Base-by-base conservation (phyloP, 1,140 invertebrate genomes). In the Drosophila virilis region DNA sequence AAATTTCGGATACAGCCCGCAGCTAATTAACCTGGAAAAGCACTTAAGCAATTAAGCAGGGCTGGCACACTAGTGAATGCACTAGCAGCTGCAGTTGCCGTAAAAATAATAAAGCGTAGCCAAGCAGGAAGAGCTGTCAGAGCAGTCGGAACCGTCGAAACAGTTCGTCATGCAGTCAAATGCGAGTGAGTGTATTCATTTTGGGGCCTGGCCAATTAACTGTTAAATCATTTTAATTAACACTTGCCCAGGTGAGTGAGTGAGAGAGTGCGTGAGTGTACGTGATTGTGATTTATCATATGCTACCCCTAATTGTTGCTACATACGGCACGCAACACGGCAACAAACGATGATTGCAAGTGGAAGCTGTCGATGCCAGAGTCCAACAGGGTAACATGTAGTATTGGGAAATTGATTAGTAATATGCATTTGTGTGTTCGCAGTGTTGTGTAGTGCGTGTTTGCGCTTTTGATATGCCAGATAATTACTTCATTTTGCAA, bases 131-230 rank as follows among this genome's bases (percentile, higher is more conserved):
- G 71, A 81, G 71, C 50, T 42, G 45, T 59, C 65, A 59, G 80
- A 75, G 95, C 95, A 92, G 93, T 94, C 55, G 55, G 12, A 54
- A 37, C 59, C 46, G 33, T 93, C 55, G 55, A 17, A 54, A 37
- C 59, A 46, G 33, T 52, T 73, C 55, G 48, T 73, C 70, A 72
- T 68, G 55, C 55, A 42, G 13, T 13, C 46, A 10, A 13, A 8
- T 46, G 55, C 17, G 46, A 35, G 15, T 69, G 59, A 35, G 38
- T 69, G 15, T 43, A 22, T 65, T 58, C 54, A 48, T 70, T 42
- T 69, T 93, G 94, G 93, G 93, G 94, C 70, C 73, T 68, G 65
- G 73, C 55, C 80, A 80, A 88, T 88, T 83, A 88, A 80, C 84
- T 73, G 77, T 80, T 89, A 89, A 89, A 89, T 83, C 84, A 88